phyloP scores from a whole-genome alignment of 2,113 vertebrate species.

The Anthoscopus minutus region DNA sequence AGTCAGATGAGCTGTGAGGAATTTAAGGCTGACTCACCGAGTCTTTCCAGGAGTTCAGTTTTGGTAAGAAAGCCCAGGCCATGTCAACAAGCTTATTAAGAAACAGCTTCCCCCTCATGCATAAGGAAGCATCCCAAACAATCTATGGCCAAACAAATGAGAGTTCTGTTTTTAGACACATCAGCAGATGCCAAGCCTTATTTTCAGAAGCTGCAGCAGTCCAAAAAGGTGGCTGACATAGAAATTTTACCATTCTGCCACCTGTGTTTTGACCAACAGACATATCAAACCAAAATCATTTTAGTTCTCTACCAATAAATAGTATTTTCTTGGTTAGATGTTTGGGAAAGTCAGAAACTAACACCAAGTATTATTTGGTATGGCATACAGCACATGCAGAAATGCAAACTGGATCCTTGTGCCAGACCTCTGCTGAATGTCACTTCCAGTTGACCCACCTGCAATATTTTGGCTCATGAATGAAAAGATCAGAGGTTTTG shows the following conservation, averaged over 20 bases:
- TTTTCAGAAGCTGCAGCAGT: not conserved
- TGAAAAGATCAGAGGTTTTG: not conserved
- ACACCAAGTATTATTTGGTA: not conserved
- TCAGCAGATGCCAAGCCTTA: not conserved
- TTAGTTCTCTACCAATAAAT: not conserved
- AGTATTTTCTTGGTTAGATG: not conserved
- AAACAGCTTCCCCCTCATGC: not conserved
- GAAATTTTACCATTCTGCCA: not conserved
- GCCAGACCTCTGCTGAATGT: not conserved
- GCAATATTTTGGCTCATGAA: not conserved
- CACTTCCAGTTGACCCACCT: not conserved
- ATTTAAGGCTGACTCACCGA: not conserved
- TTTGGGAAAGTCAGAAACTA: not conserved
- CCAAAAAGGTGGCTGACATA: not conserved
- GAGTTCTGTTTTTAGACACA: not conserved
- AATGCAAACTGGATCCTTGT: not conserved
- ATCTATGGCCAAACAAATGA: not conserved
- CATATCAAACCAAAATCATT: not conserved
- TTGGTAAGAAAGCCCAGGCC: not conserved
- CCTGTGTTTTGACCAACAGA: not conserved
- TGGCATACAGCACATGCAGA: not conserved
- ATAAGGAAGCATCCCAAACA: not conserved
- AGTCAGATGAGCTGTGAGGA: not conserved
- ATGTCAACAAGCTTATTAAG: not conserved
- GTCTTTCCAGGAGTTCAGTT: not conserved